Evolutionary conservation across 2,113 vertebrate species (phyloP).

Genomic region (Cardinalis cardinalis): DNA sequence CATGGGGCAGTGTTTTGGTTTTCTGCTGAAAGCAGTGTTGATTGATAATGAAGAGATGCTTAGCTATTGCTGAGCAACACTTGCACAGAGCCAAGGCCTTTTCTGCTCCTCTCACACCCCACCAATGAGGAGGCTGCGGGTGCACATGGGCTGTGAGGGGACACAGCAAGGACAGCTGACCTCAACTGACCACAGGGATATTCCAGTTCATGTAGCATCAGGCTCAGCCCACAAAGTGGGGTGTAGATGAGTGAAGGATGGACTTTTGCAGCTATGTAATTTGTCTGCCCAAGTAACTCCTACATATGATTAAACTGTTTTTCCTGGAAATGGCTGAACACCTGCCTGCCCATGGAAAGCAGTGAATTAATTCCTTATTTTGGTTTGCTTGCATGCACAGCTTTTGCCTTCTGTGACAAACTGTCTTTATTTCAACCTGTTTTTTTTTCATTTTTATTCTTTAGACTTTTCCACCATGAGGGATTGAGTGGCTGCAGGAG

Average conservation of each 20-base stretch:
- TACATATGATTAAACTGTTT: fast-evolving
- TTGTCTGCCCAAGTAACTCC: not conserved
- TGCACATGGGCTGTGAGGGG: not conserved
- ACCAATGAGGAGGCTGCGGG: not conserved
- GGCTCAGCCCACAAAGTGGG: not conserved
- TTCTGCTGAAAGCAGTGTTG: not conserved
- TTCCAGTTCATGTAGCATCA: not conserved
- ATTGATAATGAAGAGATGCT: not conserved
- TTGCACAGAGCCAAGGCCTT: not conserved
- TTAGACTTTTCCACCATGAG: not conserved
- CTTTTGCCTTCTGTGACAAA: not conserved
- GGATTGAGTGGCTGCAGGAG: not conserved
- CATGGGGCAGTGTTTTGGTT: not conserved
- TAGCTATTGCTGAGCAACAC: not conserved
- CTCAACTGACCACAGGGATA: not conserved
- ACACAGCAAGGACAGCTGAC: too few species aligned
- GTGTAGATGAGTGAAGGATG: not conserved
- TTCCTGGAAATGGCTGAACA: not conserved
- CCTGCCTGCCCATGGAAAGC: not conserved
- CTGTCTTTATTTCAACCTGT: not conserved
- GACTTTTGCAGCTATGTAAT: fast-evolving
- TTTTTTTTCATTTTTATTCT: not conserved
- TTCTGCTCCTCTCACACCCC: not conserved
- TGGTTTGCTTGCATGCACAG: not conserved
- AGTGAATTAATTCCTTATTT: not conserved